Conservation (phyloP, 2,113 vertebrate genomes). For the Ammodytes dubius region DNA sequence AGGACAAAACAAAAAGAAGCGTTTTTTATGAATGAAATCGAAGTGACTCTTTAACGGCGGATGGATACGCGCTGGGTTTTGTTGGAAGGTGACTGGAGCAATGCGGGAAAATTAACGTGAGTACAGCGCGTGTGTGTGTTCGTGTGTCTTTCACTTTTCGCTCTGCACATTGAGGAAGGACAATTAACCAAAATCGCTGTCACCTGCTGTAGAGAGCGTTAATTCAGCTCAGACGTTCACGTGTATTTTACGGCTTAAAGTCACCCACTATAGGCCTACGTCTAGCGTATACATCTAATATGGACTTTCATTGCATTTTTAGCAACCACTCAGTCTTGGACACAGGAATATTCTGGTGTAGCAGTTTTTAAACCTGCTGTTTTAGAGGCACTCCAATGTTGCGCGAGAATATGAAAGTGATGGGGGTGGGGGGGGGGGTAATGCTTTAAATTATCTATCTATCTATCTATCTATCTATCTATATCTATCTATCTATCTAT, state of each 20-base stretch:
- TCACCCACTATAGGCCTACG: no score
- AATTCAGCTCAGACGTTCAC: neutral
- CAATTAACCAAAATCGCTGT: neutral
- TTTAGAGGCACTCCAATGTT: neutral
- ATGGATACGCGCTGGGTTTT: constrained; percentile 3
- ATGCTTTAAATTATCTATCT: no score
- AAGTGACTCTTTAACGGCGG: neutral
- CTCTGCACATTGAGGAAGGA: neutral
- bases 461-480: no score
- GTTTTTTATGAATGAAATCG: neutral
- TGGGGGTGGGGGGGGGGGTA: no score
- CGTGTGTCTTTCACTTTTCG: neutral
- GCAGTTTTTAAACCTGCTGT: neutral
- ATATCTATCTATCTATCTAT: no score
- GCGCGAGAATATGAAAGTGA: neutral
- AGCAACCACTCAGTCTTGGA: no score
- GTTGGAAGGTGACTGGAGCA: neutral
- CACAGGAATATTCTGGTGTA: no score
- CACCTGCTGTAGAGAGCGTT: constrained; percentile 27
- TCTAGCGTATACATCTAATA: no score
- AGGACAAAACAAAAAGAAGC: neutral
- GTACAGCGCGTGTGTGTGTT: neutral
- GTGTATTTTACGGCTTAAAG: no score
- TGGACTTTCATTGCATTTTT: no score
- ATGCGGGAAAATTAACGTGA: constrained; percentile 19